Percentiles rank a stretch among this genome's conserved stretches.
phyloP scores from a whole-genome alignment of 2,888 invertebrate genomes.

The Hecatera dysodea region DNA sequence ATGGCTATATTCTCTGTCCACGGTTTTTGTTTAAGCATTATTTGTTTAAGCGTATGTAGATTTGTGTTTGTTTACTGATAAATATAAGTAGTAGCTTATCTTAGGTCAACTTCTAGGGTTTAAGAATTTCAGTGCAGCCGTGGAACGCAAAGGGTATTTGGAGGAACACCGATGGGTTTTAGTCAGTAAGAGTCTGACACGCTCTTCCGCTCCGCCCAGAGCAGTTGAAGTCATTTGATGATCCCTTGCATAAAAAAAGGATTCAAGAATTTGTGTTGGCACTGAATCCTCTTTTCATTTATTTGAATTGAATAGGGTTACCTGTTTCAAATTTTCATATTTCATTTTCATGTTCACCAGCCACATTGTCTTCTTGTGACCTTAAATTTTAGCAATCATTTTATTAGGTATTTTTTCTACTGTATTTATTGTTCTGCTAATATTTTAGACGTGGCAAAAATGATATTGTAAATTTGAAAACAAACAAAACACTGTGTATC shows the following conservation, averaged over 20 bases:
- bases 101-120: background rate
- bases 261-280: background rate
- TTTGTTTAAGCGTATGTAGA: conserved; percentile 13
- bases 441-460: background rate
- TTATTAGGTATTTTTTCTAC: background rate
- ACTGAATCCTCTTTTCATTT: background rate
- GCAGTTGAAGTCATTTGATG: no score
- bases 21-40: conserved; percentile 28
- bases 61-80: conserved; percentile 30
- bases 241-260: no score
- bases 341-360: conserved; percentile 24
- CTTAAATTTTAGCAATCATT: conserved; percentile 3
- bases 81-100: background rate
- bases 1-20: conserved; percentile 49
- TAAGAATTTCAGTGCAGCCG: no score
- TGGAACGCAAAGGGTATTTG: no score
- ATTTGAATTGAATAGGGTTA: conserved; percentile 24
- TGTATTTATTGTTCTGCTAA: background rate
- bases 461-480: no score
- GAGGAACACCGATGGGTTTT: no score
- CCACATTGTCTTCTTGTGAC: background rate
- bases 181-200: no score
- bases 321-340: background rate
- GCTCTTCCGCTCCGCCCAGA: no score
- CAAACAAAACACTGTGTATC: no score